Evolutionary conservation across 2,113 vertebrate genomes (phyloP), one percentile per base, ranked within the genome.

Genomic region (Sapajus apella): DNA sequence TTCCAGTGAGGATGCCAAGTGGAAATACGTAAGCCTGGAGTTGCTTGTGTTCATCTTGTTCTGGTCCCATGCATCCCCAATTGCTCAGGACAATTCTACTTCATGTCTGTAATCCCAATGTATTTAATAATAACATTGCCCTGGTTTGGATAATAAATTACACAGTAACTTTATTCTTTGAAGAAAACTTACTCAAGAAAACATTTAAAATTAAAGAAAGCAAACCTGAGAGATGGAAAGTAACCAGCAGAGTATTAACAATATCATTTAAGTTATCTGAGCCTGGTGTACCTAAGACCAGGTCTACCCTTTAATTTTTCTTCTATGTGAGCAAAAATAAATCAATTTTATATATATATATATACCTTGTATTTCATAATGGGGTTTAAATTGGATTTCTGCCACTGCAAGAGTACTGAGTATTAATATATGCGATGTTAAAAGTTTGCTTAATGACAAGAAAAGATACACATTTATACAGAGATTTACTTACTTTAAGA

Each of bases 141-240:
- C 12, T 95, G 25, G 17, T 90, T 84, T 70, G 55, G 16, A 56
- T 61, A 66, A 81, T 82, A 84, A 80, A 35, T 86, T 81, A 56
- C 55, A 66, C 25, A 86, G 21, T 43, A 50, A 84, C 12, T 61
- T 88, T 81, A 81, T 75, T 91, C 72, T 85, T 56, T 77, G 37
- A 92, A 79, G 37, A 56, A 95, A 93, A 91, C 13, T 70, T 77
- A 11, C 23, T 45, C 61, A 27, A 86, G 16, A 86, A 87, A 68
- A 66, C 90, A 47, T 55, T 96, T 91, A n/a, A 90, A 96, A 66
- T 83, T 79, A 14, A 91, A 83, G 52, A 94, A 90, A 91, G 20
- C 20, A 87, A 64, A 64, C 10, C 2, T 77, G 35, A 81, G 12
- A 90, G 4, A 91, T 55, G 17, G 37, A 95, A 97, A 73, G 8